Evolutionary conservation across 2,797 vertebrate genomes (phyloP), one percentile per base, ranked within the genome.

Genomic region (Kryptopterus vitreolus): DNA sequence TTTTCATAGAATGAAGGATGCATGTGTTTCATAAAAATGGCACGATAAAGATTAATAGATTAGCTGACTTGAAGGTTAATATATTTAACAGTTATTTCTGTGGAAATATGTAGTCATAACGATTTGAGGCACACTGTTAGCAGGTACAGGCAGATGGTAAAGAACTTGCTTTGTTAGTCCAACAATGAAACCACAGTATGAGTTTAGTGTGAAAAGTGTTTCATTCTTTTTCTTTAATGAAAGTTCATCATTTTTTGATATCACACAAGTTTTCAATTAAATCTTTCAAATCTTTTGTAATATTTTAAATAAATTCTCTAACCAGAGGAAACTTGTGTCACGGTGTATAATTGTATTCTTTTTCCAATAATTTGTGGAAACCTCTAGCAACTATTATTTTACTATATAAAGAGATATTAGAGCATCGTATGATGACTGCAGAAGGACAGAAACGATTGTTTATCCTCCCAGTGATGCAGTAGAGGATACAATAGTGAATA

Each of bases 1-100:
- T 70, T 50, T 70, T 57, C n/a, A 70, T 2, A 70, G 26, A 52
- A 52, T 52, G 16, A 52, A 70, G 48, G 46, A 52, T 50, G 46
- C 46, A 31, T 46, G 20, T 48, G 18, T 48, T 31, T 11, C 16
- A 26, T 12, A 69, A 26, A 26, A 65, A 43, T n/a, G 4, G 20
- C 1, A 66, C 33, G n/a, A n/a, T 33, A 62, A 16, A 31, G 26
- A 16, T 62, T 33, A 16, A 62, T 33, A 7, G 35, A 66, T 2
- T 65, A n/a, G 33, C 38, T 13, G 63, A 43, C n/a, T n/a, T n/a
- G n/a, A n/a, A n/a, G n/a, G n/a, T 35, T 66, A 24, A 48, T 50
- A 18, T 8, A 29, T 18, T 50, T 8, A 29, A 43, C 38, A 70
- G 15, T 52, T 52, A 31, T 16, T 70, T 24, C 24, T 70, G 26